Conservation (phyloP, 2,113 vertebrate genomes). For the Etheostoma spectabile region DNA sequence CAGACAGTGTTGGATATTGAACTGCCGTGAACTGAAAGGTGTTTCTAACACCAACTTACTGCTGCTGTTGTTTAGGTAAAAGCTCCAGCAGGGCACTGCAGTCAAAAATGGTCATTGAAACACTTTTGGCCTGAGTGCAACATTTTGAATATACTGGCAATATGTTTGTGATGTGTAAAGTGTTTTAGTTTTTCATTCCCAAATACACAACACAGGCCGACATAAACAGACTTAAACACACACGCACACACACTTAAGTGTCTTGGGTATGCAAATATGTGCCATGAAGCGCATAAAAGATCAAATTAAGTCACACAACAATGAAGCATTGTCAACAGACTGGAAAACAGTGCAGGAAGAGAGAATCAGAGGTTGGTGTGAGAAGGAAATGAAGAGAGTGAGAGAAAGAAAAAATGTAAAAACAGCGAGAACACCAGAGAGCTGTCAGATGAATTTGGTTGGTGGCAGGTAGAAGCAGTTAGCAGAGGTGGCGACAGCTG, state of each 20-base stretch:
- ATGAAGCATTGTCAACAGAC: constrained; percentile 48
- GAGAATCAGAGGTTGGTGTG: constrained; percentile 17
- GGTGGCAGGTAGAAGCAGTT: constrained; percentile 7
- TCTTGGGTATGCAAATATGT: neutral
- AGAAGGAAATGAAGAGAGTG: constrained; percentile 17
- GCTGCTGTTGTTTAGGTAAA: neutral
- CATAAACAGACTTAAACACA: no score
- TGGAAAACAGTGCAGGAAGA: constrained; percentile 32
- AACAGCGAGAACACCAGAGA: neutral
- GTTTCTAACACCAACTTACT: neutral
- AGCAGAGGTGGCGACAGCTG: constrained; percentile 27
- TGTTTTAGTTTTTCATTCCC: neutral
- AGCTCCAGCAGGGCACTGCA: neutral
- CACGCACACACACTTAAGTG: constrained; percentile 7
- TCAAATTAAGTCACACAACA: constrained; percentile 43
- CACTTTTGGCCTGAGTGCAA: neutral
- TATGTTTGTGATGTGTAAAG: neutral
- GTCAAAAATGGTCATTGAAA: neutral
- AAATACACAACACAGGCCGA: neutral
- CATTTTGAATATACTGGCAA: neutral
- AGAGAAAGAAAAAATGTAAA: constrained; percentile 29
- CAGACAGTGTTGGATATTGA: neutral
- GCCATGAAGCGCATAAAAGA: neutral
- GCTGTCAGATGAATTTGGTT: constrained; percentile 15
- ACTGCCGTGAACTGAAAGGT: neutral